phyloP scores from a whole-genome alignment of 2,797 vertebrate species.

The Cyclura pinguis region DNA sequence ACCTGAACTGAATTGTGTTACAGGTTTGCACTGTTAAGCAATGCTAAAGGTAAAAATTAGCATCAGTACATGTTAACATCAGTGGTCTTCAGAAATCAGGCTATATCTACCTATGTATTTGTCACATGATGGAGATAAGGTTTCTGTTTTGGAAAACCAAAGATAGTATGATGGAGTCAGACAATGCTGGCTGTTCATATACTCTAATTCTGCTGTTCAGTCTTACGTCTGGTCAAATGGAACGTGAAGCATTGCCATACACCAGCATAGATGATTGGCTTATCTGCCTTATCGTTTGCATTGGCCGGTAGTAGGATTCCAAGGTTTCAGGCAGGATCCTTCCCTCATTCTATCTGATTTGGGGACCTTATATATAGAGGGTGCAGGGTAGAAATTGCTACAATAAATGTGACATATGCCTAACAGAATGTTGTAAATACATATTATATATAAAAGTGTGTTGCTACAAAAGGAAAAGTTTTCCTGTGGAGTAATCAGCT shows the following conservation, averaged over 20 bases:
- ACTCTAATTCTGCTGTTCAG: background rate
- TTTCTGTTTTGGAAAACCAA: background rate
- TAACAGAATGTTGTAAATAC: background rate
- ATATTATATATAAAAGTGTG: background rate
- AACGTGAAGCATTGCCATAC: too few species aligned
- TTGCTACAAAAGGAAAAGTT: background rate
- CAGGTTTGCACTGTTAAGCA: too few species aligned
- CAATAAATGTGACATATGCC: fast-evolving
- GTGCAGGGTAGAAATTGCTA: background rate
- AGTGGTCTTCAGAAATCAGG: too few species aligned
- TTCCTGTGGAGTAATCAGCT: fast-evolving
- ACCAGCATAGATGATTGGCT: too few species aligned
- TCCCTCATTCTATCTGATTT: too few species aligned
- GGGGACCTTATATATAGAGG: background rate
- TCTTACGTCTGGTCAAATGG: background rate
- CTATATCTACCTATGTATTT: too few species aligned
- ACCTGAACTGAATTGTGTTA: too few species aligned
- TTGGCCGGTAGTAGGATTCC: too few species aligned
- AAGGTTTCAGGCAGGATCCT: too few species aligned
- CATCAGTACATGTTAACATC: too few species aligned
- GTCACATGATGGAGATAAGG: background rate
- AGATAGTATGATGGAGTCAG: background rate
- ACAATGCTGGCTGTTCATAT: background rate
- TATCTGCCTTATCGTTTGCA: too few species aligned
- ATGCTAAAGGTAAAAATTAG: too few species aligned